Percentiles rank a stretch among this genome's conserved stretches.
These are phyloP conservation scores for Bradysia coprophila DNA, from an alignment of 1,140 invertebrate genomes.

Conservation along the genomic window DNA sequence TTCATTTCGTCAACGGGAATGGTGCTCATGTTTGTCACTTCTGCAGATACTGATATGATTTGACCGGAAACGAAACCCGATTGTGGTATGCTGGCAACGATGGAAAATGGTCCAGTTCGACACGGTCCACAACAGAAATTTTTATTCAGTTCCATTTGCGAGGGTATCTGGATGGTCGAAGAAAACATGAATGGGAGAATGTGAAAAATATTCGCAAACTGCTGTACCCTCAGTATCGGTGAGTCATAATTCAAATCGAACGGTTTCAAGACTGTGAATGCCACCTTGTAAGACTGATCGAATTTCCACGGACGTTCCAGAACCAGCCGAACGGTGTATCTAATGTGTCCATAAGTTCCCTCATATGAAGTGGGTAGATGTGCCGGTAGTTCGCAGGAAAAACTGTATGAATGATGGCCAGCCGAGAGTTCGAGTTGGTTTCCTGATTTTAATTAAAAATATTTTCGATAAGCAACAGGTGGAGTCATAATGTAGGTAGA, in stretches of 20 bases:
- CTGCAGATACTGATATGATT: constrained; percentile 13
- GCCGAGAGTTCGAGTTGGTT: constrained; percentile 30
- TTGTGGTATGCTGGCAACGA: constrained; percentile 13
- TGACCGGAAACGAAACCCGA: constrained; percentile 13
- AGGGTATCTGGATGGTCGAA: constrained; percentile 11
- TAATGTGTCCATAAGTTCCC: constrained; percentile 42
- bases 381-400: constrained; percentile 31
- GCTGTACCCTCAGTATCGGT: constrained; percentile 10
- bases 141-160: constrained; percentile 10
- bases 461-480: constrained; percentile 15
- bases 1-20: constrained; percentile 28
- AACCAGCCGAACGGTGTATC: constrained; percentile 43
- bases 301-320: constrained; percentile 58
- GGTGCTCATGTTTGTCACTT: constrained; percentile 24
- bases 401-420: constrained; percentile 36
- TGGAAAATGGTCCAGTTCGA: constrained; percentile 10
- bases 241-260: constrained; percentile 46
- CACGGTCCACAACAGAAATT: constrained; percentile 16
- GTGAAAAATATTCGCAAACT: constrained; percentile 11
- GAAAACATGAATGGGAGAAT: constrained; percentile 24
- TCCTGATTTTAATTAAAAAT: constrained; percentile 21
- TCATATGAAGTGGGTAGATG: constrained; percentile 50
- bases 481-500: constrained; percentile 15
- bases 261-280: constrained; percentile 50
- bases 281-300: constrained; percentile 48